Percentiles rank a stretch among this genome's conserved stretches.
Conservation (phyloP, 2,888 invertebrate genomes). For the Odontomyia ornata region DNA sequence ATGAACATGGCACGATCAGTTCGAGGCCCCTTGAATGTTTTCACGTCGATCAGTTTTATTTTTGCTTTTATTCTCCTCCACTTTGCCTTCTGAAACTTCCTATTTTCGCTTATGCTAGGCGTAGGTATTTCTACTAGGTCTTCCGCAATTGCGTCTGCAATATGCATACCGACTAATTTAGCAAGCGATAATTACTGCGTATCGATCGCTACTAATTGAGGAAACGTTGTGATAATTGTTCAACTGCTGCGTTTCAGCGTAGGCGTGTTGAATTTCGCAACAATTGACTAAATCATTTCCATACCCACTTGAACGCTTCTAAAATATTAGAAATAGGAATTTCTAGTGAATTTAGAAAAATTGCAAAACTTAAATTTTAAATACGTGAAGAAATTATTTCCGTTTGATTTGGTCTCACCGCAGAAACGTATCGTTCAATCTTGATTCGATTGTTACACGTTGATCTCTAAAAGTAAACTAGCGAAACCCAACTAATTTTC, state of each 20-base stretch:
- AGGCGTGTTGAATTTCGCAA: constrained; percentile 33
- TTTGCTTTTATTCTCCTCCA: no score
- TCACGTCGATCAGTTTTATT: constrained; percentile 7
- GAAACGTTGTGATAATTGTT: constrained; percentile 26
- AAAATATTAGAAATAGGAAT: no score
- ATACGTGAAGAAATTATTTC: no score
- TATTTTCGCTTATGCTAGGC: not conserved
- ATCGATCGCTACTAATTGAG: constrained; percentile 36
- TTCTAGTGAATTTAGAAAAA: no score
- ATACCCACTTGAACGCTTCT: no score
- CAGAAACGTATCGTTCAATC: no score
- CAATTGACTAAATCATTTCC: not conserved
- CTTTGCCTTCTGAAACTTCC: not conserved
- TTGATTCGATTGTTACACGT: no score
- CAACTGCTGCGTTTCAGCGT: constrained; percentile 25
- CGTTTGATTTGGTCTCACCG: no score
- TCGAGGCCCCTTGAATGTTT: constrained; percentile 7
- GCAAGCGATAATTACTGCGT: constrained; percentile 40
- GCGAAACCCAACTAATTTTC: no score
- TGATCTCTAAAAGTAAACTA: no score
- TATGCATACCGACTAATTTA: constrained; percentile 5
- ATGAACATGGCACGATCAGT: constrained; percentile 41
- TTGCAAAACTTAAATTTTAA: no score
- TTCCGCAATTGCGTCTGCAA: not conserved
- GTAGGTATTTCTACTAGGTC: not conserved